Evolutionary conservation across 2,888 invertebrate genomes (phyloP).

Genomic region (Mactromeris polynyma): DNA sequence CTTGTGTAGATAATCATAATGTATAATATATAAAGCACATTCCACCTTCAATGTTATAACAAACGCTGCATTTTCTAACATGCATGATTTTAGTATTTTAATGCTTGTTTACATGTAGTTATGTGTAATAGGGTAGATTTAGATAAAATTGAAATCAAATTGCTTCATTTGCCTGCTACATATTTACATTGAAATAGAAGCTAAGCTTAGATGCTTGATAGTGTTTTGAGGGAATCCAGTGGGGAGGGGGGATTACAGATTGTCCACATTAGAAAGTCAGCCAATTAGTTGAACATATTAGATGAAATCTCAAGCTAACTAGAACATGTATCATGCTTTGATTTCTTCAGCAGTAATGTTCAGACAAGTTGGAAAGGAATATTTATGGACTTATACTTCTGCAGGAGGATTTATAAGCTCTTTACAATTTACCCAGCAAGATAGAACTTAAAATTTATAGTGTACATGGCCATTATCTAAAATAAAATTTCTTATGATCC

Average conservation of each 20-base stretch:
- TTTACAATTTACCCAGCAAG: too few relatives aligned
- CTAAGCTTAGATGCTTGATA: neutral
- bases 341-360: too few relatives aligned
- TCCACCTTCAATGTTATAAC: neutral
- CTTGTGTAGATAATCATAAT: conserved; percentile 5
- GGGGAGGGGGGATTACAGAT: too few relatives aligned
- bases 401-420: too few relatives aligned
- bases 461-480: neutral
- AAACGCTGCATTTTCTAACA: neutral
- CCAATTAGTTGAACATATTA: too few relatives aligned
- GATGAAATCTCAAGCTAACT: too few relatives aligned
- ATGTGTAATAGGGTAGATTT: neutral
- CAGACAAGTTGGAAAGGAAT: too few relatives aligned
- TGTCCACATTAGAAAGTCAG: too few relatives aligned
- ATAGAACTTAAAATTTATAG: too few relatives aligned
- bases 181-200: neutral
- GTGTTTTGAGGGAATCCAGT: too few relatives aligned
- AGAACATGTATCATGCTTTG: too few relatives aligned
- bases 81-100: neutral
- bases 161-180: neutral
- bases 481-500: neutral
- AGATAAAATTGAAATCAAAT: neutral
- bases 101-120: neutral
- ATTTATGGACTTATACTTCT: too few relatives aligned
- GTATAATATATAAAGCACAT: neutral